Conservation (phyloP, 2,113 vertebrate species). For the Gambusia holbrooki region DNA sequence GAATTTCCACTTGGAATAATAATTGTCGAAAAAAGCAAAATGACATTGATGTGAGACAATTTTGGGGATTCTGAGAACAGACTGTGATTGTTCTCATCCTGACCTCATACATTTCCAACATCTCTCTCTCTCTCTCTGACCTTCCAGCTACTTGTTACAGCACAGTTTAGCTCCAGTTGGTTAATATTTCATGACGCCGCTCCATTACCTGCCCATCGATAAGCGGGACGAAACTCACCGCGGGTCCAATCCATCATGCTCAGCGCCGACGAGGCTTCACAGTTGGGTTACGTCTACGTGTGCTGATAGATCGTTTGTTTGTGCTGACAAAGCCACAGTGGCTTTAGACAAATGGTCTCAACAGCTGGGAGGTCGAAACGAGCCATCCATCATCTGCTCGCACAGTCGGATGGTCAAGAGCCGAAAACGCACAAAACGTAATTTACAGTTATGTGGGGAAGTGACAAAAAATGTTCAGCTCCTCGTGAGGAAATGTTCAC, state of each 20-base stretch:
- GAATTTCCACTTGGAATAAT: slow-evolving; percentile 58
- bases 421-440: background rate
- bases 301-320: slow-evolving; percentile 66
- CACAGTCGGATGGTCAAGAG: background rate
- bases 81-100: background rate
- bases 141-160: slow-evolving; percentile 31
- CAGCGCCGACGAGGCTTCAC: slow-evolving; percentile 36
- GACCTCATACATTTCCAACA: slow-evolving; percentile 14
- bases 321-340: slow-evolving; percentile 63
- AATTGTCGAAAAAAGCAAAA: background rate
- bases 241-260: slow-evolving; percentile 69
- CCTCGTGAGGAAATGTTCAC: background rate
- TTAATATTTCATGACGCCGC: slow-evolving; percentile 68
- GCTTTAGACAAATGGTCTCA: slow-evolving; percentile 42
- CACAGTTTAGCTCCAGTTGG: slow-evolving; percentile 42
- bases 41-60: slow-evolving; percentile 35
- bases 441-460: background rate
- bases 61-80: slow-evolving; percentile 47
- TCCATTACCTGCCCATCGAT: slow-evolving; percentile 69
- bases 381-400: slow-evolving; percentile 64
- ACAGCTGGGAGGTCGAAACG: slow-evolving; percentile 61
- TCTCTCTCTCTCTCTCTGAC: slow-evolving; percentile 25
- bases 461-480: background rate
- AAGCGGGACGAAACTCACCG: slow-evolving; percentile 53
- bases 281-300: slow-evolving; percentile 32